Percentiles rank a stretch among this genome's conserved stretches.
Evolutionary conservation across 2,797 vertebrate genomes (phyloP).

Genomic region (Xenops minutus): DNA sequence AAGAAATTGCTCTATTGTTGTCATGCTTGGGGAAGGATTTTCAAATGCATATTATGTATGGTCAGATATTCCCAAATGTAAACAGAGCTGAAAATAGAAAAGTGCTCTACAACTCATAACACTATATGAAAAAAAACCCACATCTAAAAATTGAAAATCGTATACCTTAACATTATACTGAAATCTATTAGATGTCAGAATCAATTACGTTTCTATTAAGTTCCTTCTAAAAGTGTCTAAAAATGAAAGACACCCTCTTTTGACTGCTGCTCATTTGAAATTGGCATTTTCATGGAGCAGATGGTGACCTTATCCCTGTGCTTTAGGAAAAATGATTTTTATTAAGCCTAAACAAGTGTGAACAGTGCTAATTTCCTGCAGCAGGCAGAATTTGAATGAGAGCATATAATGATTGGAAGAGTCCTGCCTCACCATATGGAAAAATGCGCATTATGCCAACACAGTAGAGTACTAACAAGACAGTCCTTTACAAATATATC

Average conservation of each 20-base stretch:
- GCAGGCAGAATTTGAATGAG: conserved; percentile 84
- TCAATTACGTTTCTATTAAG: conserved; percentile 46
- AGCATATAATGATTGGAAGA: conserved; percentile 76
- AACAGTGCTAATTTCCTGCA: conserved; percentile 87
- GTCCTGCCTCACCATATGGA: conserved; percentile 82
- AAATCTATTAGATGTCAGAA: conserved; percentile 38
- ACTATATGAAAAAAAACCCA: neutral
- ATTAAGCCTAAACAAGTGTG: conserved; percentile 91
- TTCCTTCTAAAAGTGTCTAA: conserved; percentile 55
- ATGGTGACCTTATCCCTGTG: conserved; percentile 84
- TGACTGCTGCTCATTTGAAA: conserved; percentile 78
- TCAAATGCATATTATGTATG: neutral
- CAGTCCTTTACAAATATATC: conserved; percentile 3
- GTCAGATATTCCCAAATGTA: neutral
- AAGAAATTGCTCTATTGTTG: neutral
- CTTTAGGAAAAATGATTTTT: conserved; percentile 86
- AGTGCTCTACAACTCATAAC: neutral
- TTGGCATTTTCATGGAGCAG: conserved; percentile 83
- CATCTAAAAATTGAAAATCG: conserved; percentile 27
- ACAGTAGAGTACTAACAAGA: conserved; percentile 67
- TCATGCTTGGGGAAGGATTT: neutral
- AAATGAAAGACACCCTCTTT: conserved; percentile 62
- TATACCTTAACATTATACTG: conserved; percentile 32
- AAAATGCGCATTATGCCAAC: conserved; percentile 75
- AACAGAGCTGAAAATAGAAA: neutral